Evolutionary conservation across 2,113 vertebrate genomes (phyloP).

Genomic region (Tauraco erythrolophus): DNA sequence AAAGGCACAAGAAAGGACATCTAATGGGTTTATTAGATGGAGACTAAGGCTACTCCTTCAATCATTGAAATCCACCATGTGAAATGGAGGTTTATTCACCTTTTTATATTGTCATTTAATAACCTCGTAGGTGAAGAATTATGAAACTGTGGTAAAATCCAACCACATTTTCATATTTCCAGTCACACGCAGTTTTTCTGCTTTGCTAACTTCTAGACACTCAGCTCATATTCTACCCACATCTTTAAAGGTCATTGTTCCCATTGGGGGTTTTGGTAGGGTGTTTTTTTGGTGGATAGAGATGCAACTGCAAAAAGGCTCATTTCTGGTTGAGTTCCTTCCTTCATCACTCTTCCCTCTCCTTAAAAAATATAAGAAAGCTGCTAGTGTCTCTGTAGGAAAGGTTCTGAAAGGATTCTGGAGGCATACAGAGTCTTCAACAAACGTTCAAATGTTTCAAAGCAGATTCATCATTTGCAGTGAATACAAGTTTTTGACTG

Average conservation of each 20-base stretch:
- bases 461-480: slow-evolving; percentile 65
- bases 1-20: background rate
- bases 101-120: slow-evolving; percentile 15
- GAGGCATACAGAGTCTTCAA: slow-evolving; percentile 44
- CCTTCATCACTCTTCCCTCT: background rate
- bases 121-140: background rate
- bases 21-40: background rate
- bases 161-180: slow-evolving; percentile 22
- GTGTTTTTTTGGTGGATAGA: background rate
- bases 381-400: background rate
- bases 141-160: slow-evolving; percentile 1
- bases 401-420: slow-evolving; percentile 66
- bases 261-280: background rate
- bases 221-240: slow-evolving; percentile 22
- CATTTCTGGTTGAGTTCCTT: background rate
- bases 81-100: slow-evolving; percentile 23
- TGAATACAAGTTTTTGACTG: slow-evolving; percentile 55
- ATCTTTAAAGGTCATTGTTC: slow-evolving; percentile 61
- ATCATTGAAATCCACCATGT: background rate
- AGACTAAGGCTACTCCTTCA: background rate
- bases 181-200: slow-evolving; percentile 46
- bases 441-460: slow-evolving; percentile 73
- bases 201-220: slow-evolving; percentile 61
- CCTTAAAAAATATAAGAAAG: background rate
- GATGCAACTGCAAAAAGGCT: slow-evolving; percentile 13